Base-by-base conservation (phyloP, 2,797 vertebrate genomes). In the Acrossocheilus fasciatus region DNA sequence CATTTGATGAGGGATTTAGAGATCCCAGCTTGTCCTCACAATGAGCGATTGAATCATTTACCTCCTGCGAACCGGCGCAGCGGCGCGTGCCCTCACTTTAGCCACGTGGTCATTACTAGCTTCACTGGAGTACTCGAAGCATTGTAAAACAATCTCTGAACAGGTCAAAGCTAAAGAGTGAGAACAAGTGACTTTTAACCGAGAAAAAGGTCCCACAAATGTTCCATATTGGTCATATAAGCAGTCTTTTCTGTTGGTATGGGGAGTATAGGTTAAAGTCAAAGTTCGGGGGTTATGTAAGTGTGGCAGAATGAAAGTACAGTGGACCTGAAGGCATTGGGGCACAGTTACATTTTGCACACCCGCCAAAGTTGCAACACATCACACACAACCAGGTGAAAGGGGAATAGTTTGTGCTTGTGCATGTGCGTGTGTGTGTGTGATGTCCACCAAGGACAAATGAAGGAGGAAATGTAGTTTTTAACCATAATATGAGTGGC, bases 201-300 rank as follows among this genome's bases (percentile, higher is more conserved):
- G 0, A 6, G n/a, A 62, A 62, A 26, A 15, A 34, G 64, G 17
- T 59, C 17, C 18, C 4, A 20, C 64, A 4, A 1, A 12, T 83
- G 34, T 54, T n/a, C 69, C 50, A 54, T 59, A 64, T 72, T 76
- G 36, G 43, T 34, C 54, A 20, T 82, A 23, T 30, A 23, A 15
- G 75, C 6, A 4, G 34, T 36, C 14, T 23, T 69, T 45, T 78
- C 52, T 52, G 75, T 57, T 47, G 73, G 68, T 36, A 43, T 86
- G 68, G 66, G 74, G 72, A n/a, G 66, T 41, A 68, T 85, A 82
- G 50, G 70, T 72, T 83, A 81, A 87, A 82, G 75, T 80, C 54
- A 89, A 89, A 90, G 87, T 89, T 89, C 81, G 84, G 9, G 41
- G 59, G 47, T 91, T 88, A 88, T 45, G 76, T 84, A 89, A 92